Conservation (phyloP, 2,888 invertebrate species). For the Eristalinus aeneus region DNA sequence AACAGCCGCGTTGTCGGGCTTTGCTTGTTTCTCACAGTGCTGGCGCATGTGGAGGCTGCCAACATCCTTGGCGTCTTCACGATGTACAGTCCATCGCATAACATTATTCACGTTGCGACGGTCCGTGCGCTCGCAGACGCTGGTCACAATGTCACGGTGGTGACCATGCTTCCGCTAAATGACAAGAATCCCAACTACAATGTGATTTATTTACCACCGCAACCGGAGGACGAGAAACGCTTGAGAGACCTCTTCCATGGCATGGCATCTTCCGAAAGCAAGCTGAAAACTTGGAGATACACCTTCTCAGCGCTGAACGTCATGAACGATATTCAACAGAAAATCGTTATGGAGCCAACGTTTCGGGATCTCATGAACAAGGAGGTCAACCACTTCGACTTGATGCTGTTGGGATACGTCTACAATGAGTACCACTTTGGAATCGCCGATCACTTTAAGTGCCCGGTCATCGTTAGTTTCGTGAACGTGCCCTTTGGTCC, state of each 20-base stretch:
- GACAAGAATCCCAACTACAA: conserved; percentile 76
- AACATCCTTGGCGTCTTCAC: conserved; percentile 47
- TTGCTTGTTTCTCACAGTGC: not conserved
- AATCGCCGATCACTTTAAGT: conserved; percentile 75
- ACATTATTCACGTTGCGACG: conserved; percentile 65
- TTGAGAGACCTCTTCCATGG: conserved; percentile 70
- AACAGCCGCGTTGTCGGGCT: not conserved
- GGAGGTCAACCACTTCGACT: conserved; percentile 74
- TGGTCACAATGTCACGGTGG: conserved; percentile 72
- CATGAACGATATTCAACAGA: conserved; percentile 74
- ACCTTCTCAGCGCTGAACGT: conserved; percentile 72
- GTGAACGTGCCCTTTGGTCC: conserved; percentile 71
- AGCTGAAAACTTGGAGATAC: conserved; percentile 53
- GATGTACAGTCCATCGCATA: conserved; percentile 69
- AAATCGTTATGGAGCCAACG: conserved; percentile 73
- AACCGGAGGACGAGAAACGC: conserved; percentile 66
- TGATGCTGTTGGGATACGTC: conserved; percentile 70
- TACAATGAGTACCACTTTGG: conserved; percentile 72
- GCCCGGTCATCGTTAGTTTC: conserved; percentile 75
- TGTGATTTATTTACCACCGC: conserved; percentile 74
- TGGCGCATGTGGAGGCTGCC: conserved; percentile 3
- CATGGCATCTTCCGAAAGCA: conserved; percentile 73
- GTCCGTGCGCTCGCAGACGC: conserved; percentile 55
- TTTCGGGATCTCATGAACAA: conserved; percentile 75
- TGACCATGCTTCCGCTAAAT: conserved; percentile 73